Evolutionary conservation across 2,888 invertebrate species (phyloP).

Genomic region (Cephus rjabovi): DNA sequence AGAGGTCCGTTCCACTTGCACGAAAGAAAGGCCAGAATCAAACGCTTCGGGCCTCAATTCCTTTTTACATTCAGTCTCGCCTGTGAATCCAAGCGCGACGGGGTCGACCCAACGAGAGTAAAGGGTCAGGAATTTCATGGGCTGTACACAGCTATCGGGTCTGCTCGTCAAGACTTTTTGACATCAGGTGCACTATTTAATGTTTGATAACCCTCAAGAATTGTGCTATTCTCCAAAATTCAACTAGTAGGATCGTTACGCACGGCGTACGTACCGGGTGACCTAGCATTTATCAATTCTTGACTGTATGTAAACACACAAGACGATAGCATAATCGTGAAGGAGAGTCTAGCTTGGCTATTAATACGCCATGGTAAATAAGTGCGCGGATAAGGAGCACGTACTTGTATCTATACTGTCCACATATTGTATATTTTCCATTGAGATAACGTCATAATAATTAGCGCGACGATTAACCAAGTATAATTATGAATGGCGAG

Average conservation of each 20-base stretch:
- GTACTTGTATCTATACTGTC: not conserved
- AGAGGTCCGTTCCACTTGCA: not conserved
- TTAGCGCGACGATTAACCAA: not conserved
- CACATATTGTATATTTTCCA: not conserved
- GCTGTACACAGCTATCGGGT: not conserved
- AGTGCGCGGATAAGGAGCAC: not conserved
- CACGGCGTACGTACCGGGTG: not conserved
- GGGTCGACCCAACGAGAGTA: constrained; percentile 30
- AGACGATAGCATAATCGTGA: not conserved
- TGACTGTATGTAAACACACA: not conserved
- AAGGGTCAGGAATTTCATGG: constrained; percentile 36
- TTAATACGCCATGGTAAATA: not conserved
- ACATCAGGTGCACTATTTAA: not conserved
- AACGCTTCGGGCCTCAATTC: not conserved
- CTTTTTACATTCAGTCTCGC: not conserved
- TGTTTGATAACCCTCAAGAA: not conserved
- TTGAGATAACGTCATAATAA: not conserved
- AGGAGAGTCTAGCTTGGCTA: not conserved
- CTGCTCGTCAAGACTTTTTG: not conserved
- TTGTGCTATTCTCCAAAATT: not conserved
- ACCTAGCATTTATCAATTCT: not conserved
- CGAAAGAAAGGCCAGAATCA: not conserved
- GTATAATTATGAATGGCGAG: not conserved
- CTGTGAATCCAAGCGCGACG: constrained; percentile 29
- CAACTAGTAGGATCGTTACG: not conserved